These are phyloP conservation scores for Pararge aegeria DNA, from an alignment of 1,140 invertebrate genomes.

Conservation along the genomic window DNA sequence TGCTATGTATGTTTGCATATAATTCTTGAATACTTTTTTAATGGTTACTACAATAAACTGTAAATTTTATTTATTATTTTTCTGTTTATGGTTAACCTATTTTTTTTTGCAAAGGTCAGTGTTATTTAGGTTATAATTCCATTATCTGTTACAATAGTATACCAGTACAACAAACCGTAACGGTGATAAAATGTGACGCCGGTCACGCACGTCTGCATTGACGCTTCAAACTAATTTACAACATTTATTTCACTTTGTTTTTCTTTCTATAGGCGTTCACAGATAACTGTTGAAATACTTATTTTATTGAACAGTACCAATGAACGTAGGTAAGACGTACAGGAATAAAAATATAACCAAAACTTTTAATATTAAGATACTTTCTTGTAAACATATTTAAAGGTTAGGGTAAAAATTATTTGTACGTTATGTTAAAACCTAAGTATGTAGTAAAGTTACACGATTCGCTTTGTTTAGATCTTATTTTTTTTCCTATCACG, in stretches of 20 bases:
- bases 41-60: not conserved
- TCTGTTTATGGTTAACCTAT: not conserved
- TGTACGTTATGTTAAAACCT: not conserved
- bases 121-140: not conserved
- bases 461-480: no score
- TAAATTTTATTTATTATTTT: no score
- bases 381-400: no score
- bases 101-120: not conserved
- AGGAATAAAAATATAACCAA: not conserved
- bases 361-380: no score
- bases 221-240: conserved; percentile 13
- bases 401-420: no score
- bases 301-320: not conserved
- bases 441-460: no score
- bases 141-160: conserved; percentile 11
- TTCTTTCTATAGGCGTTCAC: not conserved
- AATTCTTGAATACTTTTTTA: no score
- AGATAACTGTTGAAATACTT: not conserved
- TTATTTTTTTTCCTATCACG: not conserved
- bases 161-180: conserved; percentile 3
- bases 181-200: conserved; percentile 9
- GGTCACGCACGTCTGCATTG: conserved; percentile 20
- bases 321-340: not conserved
- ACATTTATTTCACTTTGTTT: conserved; percentile 11
- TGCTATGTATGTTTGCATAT: no score